Conservation (phyloP, 2,888 invertebrate species). For the Deroplatys truncata region DNA sequence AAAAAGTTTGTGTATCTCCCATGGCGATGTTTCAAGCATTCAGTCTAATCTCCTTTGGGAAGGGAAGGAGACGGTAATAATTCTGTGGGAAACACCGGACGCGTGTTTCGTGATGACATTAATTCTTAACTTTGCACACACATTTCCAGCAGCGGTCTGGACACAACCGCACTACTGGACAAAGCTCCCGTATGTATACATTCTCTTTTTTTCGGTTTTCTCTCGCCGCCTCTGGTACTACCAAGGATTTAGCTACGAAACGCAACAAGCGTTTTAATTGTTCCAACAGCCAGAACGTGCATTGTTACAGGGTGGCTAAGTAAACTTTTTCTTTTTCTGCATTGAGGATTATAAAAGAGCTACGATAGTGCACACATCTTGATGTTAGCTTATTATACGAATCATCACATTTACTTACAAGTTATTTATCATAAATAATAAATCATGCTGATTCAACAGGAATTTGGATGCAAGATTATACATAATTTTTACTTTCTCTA, state of each 20-base stretch:
- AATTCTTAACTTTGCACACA: not conserved
- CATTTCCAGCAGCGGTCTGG: not conserved
- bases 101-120: not conserved
- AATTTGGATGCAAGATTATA: too few relatives aligned
- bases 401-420: too few relatives aligned
- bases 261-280: not conserved
- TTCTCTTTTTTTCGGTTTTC: not conserved
- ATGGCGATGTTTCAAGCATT: not conserved
- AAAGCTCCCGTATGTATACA: not conserved
- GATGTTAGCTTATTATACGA: too few relatives aligned
- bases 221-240: not conserved
- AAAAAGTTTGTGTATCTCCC: not conserved
- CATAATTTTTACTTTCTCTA: too few relatives aligned
- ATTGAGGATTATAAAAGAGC: too few relatives aligned
- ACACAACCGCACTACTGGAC: not conserved
- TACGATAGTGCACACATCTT: too few relatives aligned
- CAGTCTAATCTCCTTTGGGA: not conserved
- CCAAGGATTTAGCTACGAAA: not conserved
- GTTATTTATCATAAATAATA: too few relatives aligned
- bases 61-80: not conserved
- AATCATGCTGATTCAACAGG: too few relatives aligned
- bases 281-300: too few relatives aligned
- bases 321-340: too few relatives aligned
- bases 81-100: not conserved
- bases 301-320: too few relatives aligned